Percentiles rank a stretch among this genome's conserved stretches.
Conservation (phyloP, 2,797 vertebrate genomes). For the Ctenochaetus hawaiiensis region DNA sequence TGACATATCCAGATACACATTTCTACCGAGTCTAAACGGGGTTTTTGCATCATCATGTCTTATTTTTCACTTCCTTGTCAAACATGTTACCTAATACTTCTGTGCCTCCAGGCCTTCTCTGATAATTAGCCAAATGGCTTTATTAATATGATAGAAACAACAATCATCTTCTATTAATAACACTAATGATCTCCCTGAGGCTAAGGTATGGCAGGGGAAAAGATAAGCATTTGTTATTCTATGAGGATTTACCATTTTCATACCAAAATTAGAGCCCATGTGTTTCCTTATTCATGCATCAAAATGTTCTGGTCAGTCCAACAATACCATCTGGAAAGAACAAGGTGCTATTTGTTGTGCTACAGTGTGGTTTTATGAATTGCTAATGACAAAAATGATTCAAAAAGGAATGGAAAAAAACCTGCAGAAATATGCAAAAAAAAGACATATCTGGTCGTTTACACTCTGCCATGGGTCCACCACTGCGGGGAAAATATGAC, state of each 20-base stretch:
- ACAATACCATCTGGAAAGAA: not conserved
- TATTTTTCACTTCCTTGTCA: conserved; percentile 2
- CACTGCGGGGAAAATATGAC: not conserved
- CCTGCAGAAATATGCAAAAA: not conserved
- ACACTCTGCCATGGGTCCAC: too few relatives aligned
- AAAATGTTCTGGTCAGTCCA: not conserved
- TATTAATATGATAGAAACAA: conserved; percentile 13
- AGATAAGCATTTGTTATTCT: conserved; percentile 19
- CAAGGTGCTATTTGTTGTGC: not conserved
- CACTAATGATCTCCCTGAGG: conserved; percentile 14
- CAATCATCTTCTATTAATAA: conserved; percentile 11
- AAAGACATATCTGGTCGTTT: not conserved
- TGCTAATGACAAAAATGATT: not conserved
- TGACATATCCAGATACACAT: not conserved
- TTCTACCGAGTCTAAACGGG: not conserved
- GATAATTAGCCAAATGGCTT: conserved; percentile 11
- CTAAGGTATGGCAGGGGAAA: conserved; percentile 7
- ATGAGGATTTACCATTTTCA: not conserved
- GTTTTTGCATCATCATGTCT: not conserved
- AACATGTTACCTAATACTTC: not conserved
- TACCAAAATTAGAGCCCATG: not conserved
- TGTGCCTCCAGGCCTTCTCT: not conserved
- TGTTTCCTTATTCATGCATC: conserved; percentile 3
- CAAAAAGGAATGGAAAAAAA: not conserved
- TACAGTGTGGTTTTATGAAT: conserved; percentile 1